These are phyloP conservation scores for Xyrauchen texanus DNA, from an alignment of 2,113 vertebrate species.

Conservation along the genomic window DNA sequence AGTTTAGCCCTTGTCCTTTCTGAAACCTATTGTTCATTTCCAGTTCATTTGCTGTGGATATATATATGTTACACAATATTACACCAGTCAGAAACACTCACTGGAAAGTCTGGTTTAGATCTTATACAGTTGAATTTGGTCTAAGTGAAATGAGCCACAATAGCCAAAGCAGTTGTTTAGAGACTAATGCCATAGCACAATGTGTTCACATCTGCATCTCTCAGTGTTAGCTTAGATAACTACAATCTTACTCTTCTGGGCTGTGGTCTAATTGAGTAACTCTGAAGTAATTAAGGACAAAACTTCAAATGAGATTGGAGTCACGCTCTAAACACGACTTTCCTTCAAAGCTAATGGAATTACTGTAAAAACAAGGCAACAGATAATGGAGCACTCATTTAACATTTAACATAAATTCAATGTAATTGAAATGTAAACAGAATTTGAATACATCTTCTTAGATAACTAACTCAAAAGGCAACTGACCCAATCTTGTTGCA, in stretches of 20 bases:
- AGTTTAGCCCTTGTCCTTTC: slow-evolving; percentile 3
- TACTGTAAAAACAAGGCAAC: slow-evolving; percentile 36
- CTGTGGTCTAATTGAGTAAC: slow-evolving; percentile 29
- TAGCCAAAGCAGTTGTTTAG: not conserved
- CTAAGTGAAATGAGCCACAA: slow-evolving; percentile 15
- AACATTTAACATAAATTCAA: not conserved
- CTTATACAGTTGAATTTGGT: not conserved
- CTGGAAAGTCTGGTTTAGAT: not conserved
- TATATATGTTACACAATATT: slow-evolving; percentile 14
- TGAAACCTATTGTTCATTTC: not conserved
- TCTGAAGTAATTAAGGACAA: slow-evolving; percentile 37
- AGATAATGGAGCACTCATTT: slow-evolving; percentile 7
- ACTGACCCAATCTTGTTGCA: no score
- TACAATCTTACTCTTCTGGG: not conserved
- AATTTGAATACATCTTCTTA: no score
- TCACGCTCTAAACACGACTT: slow-evolving; percentile 9
- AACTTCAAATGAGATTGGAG: slow-evolving; percentile 37
- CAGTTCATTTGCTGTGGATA: not conserved
- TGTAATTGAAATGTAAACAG: no score
- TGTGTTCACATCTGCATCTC: no score
- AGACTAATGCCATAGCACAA: not conserved
- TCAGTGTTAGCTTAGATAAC: not conserved
- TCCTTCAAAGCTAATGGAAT: slow-evolving; percentile 37
- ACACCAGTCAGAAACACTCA: slow-evolving; percentile 9
- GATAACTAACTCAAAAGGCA: no score